Conservation (phyloP, 2,113 vertebrate genomes). For the Dasyprocta punctata region DNA sequence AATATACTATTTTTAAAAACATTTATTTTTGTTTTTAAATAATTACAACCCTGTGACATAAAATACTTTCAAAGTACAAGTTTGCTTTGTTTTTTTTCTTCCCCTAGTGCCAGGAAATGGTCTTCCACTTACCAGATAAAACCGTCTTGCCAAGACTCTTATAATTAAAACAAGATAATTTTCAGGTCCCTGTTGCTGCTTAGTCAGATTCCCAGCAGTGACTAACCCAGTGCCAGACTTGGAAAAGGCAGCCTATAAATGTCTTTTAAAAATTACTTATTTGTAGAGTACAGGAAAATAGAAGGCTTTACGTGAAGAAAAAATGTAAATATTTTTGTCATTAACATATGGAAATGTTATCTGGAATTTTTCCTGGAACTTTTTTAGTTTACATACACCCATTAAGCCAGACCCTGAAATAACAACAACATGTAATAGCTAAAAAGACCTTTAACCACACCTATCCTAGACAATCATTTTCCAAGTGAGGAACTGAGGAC, state of each 20-base stretch:
- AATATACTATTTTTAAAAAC: conserved; percentile 19
- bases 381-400: neutral
- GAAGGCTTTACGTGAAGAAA: neutral
- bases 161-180: conserved; percentile 15
- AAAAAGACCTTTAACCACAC: neutral
- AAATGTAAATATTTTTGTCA: neutral
- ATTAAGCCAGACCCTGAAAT: neutral
- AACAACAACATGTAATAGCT: neutral
- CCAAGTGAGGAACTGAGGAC: conserved; percentile 13
- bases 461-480: neutral
- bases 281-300: neutral
- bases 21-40: conserved; percentile 54
- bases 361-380: neutral
- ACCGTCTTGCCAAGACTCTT: neutral
- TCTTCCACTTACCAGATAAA: conserved; percentile 29
- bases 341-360: neutral
- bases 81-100: neutral
- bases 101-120: conserved; percentile 21
- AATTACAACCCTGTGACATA: conserved; percentile 2
- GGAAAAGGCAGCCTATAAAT: neutral
- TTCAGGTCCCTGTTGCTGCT: neutral
- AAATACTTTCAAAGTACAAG: neutral
- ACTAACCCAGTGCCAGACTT: neutral
- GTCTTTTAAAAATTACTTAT: conserved; percentile 32
- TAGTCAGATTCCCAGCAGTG: neutral